Evolutionary conservation across 1,140 invertebrate species (phyloP), one percentile per base, ranked within the genome.

Genomic region (Choristoneura fumiferana): DNA sequence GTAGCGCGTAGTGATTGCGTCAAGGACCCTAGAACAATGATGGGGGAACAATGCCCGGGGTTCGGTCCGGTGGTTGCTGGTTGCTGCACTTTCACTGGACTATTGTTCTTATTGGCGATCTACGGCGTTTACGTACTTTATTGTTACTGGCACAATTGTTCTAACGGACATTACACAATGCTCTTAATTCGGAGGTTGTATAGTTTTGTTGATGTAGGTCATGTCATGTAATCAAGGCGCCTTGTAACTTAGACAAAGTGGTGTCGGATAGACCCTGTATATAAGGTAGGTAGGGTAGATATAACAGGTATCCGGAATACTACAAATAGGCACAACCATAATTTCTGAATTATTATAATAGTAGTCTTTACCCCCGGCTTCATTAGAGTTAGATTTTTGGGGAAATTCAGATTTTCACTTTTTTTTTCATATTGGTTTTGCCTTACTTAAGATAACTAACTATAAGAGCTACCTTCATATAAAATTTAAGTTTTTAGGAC

Each of bases 11-110:
- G 68, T 67, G 73, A 70, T 77, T 71, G 69, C 78, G 70, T 74
- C 76, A 87, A 87, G 83, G 84, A 77, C 81, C 67, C 75, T 70
- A 82, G 76, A 79, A 84, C 80, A 87, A 86, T 86, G 75, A 65
- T 72, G 54, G 54, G 63, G 61, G 68, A 76, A 87, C 84, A 87
- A 87, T 87, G 62, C 72, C 39, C 63, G 39, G 67, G 71, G 29
- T 65, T 62, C 71, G 73, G 68, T 73, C 72, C 75, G 67, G 63
- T 78, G 69, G n/a, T 65, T 71, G 22, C 22, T 6, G 22, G 2
- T 29, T 76, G 65, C 57, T 76, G 66, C 69, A 85, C 84, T 86
- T 85, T 87, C 80, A 79, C 84, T 78, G 54, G 63, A 57, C 68
- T 57, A 85, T 87, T 87, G 81, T 81, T 83, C 69, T 73, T 78